Conservation (phyloP, 2,113 vertebrate genomes). For the Athene cunicularia region DNA sequence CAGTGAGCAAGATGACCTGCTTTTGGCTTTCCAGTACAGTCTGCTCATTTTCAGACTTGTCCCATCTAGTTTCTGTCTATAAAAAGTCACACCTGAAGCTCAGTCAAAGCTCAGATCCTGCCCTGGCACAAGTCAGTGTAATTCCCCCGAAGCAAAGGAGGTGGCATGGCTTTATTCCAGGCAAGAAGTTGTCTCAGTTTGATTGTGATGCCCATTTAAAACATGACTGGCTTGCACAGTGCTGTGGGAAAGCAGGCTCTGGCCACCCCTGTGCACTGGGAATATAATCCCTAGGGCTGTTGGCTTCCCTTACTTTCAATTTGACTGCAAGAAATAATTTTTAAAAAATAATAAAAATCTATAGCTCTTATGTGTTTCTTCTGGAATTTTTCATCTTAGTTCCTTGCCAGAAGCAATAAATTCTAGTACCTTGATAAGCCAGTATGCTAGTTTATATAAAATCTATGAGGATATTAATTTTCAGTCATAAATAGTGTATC, state of each 20-base stretch:
- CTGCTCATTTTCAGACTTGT: not conserved
- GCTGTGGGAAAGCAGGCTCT: not conserved
- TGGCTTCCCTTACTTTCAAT: not conserved
- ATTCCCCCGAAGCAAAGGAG: not conserved
- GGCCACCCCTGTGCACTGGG: not conserved
- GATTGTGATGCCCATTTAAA: not conserved
- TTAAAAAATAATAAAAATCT: not conserved
- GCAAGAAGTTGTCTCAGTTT: not conserved
- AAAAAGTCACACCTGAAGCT: not conserved
- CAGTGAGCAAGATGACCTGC: fast-evolving
- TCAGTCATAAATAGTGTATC: not conserved
- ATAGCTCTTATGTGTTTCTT: not conserved
- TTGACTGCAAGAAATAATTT: not conserved
- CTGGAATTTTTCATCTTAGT: not conserved
- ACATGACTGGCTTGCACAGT: not conserved
- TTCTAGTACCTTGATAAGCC: not conserved
- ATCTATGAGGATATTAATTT: conserved; percentile 22
- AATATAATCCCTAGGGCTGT: not conserved
- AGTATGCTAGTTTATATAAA: conserved; percentile 26
- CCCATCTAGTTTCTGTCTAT: not conserved
- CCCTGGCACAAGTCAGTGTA: not conserved
- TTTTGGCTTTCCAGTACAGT: not conserved
- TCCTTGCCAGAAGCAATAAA: not conserved
- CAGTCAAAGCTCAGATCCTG: not conserved
- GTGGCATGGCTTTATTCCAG: not conserved